These are phyloP conservation scores for Cephus sareptanus DNA, from an alignment of 2,888 invertebrate species.

Conservation along the genomic window DNA sequence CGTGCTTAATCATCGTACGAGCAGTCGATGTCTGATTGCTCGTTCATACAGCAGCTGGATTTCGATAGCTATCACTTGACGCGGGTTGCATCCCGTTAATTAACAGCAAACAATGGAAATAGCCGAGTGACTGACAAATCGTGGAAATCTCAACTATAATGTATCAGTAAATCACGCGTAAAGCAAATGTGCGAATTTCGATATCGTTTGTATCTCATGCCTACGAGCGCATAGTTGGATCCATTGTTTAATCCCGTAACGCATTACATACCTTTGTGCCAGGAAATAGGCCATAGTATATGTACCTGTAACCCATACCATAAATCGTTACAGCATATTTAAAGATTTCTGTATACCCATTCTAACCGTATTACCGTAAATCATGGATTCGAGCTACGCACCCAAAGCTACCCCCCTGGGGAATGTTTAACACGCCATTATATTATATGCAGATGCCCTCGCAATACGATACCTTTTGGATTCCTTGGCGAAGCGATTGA, in stretches of 20 bases:
- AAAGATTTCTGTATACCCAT: neutral
- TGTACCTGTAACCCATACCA: neutral
- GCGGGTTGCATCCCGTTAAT: neutral
- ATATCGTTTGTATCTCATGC: neutral
- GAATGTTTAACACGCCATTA: neutral
- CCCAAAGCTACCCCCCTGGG: neutral
- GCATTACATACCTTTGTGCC: neutral
- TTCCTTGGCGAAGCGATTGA: neutral
- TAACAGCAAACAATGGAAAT: neutral
- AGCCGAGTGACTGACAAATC: slow-evolving; percentile 1
- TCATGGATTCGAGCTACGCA: neutral
- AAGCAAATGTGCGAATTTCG: neutral
- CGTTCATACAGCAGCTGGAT: neutral
- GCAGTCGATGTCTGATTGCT: neutral
- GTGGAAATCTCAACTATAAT: neutral
- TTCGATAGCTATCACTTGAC: neutral
- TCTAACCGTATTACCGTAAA: neutral
- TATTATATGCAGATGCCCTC: neutral
- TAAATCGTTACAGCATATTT: neutral
- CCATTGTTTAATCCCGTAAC: neutral
- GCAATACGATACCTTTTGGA: neutral
- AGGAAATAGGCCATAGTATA: neutral
- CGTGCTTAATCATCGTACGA: neutral
- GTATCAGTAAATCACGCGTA: neutral
- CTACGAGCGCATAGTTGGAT: neutral